phyloP scores from a whole-genome alignment of 1,140 invertebrate genomes.

The Drosophila littoralis region DNA sequence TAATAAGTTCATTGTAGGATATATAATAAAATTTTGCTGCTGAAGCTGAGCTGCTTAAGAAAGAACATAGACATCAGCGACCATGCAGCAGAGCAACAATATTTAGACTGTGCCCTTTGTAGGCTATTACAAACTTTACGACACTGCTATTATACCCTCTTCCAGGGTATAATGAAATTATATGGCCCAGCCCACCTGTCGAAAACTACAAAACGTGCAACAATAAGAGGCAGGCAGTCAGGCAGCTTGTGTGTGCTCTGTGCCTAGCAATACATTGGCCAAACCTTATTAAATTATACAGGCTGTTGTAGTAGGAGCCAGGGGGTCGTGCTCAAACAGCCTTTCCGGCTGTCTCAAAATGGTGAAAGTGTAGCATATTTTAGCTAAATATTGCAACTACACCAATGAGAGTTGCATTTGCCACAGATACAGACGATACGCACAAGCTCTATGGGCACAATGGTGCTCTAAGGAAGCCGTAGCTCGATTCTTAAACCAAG shows the following conservation, averaged over 20 bases:
- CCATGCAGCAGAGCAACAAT: background rate
- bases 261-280: conserved; percentile 63
- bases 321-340: conserved; percentile 7
- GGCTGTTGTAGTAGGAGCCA: conserved; percentile 30
- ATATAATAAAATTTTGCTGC: background rate
- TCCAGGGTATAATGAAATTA: conserved; percentile 69
- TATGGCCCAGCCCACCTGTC: conserved; percentile 62
- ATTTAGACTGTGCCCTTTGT: background rate
- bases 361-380: conserved; percentile 75
- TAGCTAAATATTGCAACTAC: conserved; percentile 76
- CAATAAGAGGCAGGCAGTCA: conserved; percentile 36
- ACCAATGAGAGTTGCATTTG: conserved; percentile 68
- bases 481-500: background rate
- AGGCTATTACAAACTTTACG: conserved; percentile 14
- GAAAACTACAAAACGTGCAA: conserved; percentile 76
- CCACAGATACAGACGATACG: conserved; percentile 15
- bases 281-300: conserved; percentile 78
- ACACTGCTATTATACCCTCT: conserved; percentile 30
- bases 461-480: conserved; percentile 11
- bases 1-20: background rate
- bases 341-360: conserved; percentile 51
- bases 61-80: background rate
- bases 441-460: conserved; percentile 9
- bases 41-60: background rate
- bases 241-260: conserved; percentile 19